phyloP scores from a whole-genome alignment of 2,113 vertebrate species.

The Ceuthmochares aereus region DNA sequence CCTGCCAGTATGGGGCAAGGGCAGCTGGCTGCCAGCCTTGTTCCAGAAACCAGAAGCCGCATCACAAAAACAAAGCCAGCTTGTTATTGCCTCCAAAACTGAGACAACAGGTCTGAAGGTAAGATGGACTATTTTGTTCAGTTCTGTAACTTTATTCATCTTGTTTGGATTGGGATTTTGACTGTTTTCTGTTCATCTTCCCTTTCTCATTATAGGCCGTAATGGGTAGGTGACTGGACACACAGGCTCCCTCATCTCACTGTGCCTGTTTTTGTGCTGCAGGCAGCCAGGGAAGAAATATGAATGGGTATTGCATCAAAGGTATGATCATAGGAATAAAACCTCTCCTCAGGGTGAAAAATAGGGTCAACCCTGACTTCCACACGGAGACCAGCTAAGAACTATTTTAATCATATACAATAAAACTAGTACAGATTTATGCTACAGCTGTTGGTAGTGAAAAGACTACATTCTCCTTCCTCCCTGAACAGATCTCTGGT shows the following conservation, averaged over 20 bases:
- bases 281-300: neutral
- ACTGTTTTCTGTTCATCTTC: neutral
- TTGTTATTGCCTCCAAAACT: neutral
- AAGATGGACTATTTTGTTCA: neutral
- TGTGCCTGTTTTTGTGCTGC: neutral
- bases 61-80: conserved; percentile 9
- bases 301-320: neutral
- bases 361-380: neutral
- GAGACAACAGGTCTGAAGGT: neutral
- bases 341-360: conserved; percentile 42
- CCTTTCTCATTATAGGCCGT: neutral
- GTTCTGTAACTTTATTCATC: conserved; percentile 24
- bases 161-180: neutral
- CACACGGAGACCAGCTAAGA: neutral
- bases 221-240: neutral
- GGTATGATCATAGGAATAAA: neutral
- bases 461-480: neutral
- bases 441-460: neutral
- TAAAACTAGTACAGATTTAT: conserved; percentile 12
- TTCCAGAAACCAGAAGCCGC: neutral
- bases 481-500: neutral
- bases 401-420: neutral
- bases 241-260: neutral
- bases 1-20: neutral
- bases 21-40: neutral